Evolutionary conservation across 2,113 vertebrate genomes (phyloP).

Genomic region (Asarcornis scutulata): DNA sequence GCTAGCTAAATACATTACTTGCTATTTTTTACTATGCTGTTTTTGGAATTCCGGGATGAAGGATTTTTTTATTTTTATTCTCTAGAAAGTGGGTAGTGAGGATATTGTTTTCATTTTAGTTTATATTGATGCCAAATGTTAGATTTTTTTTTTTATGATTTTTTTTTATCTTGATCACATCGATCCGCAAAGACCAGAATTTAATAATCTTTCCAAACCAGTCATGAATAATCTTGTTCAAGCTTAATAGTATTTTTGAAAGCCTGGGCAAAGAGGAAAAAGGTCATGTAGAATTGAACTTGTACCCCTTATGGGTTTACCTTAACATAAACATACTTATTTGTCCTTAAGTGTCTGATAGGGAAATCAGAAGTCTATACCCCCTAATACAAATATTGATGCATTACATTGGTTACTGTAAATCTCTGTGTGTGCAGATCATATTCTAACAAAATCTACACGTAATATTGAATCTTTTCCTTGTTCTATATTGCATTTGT

Average conservation of each 20-base stretch:
- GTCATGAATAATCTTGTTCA: neutral
- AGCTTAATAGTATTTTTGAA: neutral
- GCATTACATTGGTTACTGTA: neutral
- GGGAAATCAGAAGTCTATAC: neutral
- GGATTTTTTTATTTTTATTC: too few species aligned
- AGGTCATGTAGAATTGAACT: neutral
- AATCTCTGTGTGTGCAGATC: neutral
- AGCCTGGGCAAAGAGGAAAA: neutral
- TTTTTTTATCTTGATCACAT: neutral
- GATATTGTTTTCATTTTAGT: neutral
- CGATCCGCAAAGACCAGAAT: neutral
- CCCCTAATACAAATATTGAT: neutral
- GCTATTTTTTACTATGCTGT: neutral
- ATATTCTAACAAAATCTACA: neutral
- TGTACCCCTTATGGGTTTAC: neutral
- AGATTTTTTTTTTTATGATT: neutral
- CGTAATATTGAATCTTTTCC: neutral
- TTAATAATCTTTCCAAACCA: neutral
- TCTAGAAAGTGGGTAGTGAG: neutral
- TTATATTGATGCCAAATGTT: neutral
- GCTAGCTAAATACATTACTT: neutral
- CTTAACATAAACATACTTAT: neutral
- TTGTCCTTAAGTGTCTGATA: neutral
- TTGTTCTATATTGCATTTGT: neutral
- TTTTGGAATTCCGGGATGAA: neutral